A percentile compares a stretch with the other conserved stretches of the same genome.
Conservation (phyloP, 1,140 invertebrate genomes). For the Thrips palmi region DNA sequence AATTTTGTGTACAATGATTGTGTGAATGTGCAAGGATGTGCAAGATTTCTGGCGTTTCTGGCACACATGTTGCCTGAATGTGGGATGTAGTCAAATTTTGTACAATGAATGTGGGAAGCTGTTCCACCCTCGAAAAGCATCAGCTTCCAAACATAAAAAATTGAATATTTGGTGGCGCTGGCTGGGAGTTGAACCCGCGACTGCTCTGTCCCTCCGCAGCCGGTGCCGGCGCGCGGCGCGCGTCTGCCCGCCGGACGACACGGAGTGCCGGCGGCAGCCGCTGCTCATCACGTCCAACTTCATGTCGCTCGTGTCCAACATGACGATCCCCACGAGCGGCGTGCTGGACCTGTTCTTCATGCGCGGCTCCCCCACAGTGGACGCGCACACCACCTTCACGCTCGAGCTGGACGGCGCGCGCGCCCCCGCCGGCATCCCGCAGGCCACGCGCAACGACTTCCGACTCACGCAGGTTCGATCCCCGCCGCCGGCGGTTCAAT, state of each 20-base stretch:
- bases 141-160: not conserved
- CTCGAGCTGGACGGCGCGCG: conserved; percentile 45
- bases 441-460: conserved; percentile 47
- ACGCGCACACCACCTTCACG: no score
- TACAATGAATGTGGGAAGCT: no score
- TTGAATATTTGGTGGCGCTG: not conserved
- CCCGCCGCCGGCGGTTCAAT: no score
- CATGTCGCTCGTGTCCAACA: conserved; percentile 70
- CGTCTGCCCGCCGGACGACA: conserved; percentile 46
- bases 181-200: not conserved
- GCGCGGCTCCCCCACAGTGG: conserved; percentile 48
- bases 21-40: no score
- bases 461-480: conserved; percentile 28
- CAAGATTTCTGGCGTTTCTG: no score
- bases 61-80: not conserved
- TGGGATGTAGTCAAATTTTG: no score
- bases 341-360: conserved; percentile 72
- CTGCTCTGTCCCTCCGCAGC: conserved; percentile 26
- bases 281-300: conserved; percentile 79
- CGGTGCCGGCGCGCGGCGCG: conserved; percentile 55
- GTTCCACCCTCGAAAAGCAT: not conserved
- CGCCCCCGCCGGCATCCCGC: conserved; percentile 35
- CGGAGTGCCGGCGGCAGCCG: conserved; percentile 51
- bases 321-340: conserved; percentile 46
- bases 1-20: no score